Evolutionary conservation across 1,140 invertebrate species (phyloP), one percentile per base, ranked within the genome.

Genomic region (Euura lappo): DNA sequence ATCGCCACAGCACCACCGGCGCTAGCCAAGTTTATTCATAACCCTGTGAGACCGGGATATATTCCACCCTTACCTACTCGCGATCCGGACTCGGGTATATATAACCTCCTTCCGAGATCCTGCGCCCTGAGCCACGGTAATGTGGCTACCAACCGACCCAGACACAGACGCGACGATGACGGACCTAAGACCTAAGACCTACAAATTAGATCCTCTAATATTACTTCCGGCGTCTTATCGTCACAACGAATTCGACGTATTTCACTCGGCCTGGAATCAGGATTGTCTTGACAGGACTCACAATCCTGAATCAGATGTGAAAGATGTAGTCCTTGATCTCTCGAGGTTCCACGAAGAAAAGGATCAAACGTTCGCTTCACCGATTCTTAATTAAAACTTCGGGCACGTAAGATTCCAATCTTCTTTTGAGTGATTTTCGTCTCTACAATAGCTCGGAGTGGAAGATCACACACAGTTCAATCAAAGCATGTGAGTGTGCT

Each of bases 21-120:
- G 28, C 67, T 8, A 11, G 67, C 42, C 44, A 65, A 67, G 76
- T 70, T 76, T 79, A 79, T 79, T 77, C 77, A 79, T 79, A 79
- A 79, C 64, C 70, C 69, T 51, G 28, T 67, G 28, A 28, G 64
- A 60, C 70, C 47, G 51, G 70, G 13, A 60, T 45, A 10, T 60
- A 60, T 60, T 60, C 51, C 13, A n/a, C 51, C 6, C 13, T 60
- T 3, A 60, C 51, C 13, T 8, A 60, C 10, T 60, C 10, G 10
- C 10, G 8, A 60, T n/a, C 51, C 51, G 51, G 10, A 6, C 51
- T 6, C 3, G 47, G 28, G 28, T 28, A 28, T 28, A 28, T 28
- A 28, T 28, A 28, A 28, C 3, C 51, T 3, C 51, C 8, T 60
- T n/a, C 13, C 51, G 51, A n/a, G 3, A 60, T 60, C 51, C 51